A percentile compares a stretch with the other conserved stretches of the same genome.
Conservation (phyloP, 2,113 vertebrate genomes). For the Oxyura jamaicensis region DNA sequence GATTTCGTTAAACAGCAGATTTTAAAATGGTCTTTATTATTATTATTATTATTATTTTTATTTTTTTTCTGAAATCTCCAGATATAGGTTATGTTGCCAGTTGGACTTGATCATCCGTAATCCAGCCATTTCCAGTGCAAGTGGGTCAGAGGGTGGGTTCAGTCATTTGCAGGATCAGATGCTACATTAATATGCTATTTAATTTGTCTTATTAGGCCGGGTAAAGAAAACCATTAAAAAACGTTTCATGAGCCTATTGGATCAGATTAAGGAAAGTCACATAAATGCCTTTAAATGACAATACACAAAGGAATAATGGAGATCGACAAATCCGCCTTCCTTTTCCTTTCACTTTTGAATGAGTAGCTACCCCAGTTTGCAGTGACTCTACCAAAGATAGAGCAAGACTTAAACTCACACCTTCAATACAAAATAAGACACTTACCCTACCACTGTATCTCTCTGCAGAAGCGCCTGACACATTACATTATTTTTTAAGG, state of each 20-base stretch:
- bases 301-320: background rate
- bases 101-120: background rate
- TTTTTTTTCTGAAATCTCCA: background rate
- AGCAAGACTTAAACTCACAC: background rate
- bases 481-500: constrained; percentile 4
- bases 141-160: background rate
- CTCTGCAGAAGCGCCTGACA: background rate
- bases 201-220: background rate
- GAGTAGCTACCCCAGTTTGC: background rate
- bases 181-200: constrained; percentile 1
- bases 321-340: background rate
- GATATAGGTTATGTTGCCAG: background rate
- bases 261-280: constrained; percentile 17
- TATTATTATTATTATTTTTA: too few species aligned
- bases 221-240: constrained; percentile 24
- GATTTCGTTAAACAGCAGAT: background rate
- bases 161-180: background rate
- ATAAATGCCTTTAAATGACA: constrained; percentile 2
- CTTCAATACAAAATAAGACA: background rate
- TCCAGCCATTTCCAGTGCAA: background rate
- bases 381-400: background rate
- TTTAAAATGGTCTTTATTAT: background rate
- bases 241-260: background rate
- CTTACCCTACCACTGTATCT: background rate
- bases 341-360: background rate